Percentiles rank a stretch among this genome's conserved stretches.
These are phyloP conservation scores for Cephus pulcher DNA, from an alignment of 2,888 invertebrate species.

Conservation along the genomic window DNA sequence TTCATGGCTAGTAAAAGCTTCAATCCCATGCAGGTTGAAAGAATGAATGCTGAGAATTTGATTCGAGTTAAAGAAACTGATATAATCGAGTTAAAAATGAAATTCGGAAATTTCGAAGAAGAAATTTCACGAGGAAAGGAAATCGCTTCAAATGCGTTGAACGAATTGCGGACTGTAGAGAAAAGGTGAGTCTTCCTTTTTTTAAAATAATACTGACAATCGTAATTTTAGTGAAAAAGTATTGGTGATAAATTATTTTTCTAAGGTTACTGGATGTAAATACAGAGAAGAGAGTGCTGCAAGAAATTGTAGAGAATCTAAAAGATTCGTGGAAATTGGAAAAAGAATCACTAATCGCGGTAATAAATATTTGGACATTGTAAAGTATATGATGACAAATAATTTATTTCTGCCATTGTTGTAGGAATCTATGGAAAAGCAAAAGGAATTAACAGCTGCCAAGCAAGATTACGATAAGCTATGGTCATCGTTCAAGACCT, in stretches of 20 bases:
- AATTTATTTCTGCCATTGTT: not conserved
- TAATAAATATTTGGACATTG: not conserved
- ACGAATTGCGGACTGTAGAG: conserved; percentile 13
- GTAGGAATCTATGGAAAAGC: not conserved
- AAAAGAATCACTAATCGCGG: not conserved
- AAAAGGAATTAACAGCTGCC: not conserved
- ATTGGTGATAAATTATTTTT: not conserved
- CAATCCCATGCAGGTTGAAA: not conserved
- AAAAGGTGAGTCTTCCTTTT: not conserved
- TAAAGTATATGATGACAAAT: not conserved
- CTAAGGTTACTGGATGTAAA: not conserved
- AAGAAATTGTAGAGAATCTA: not conserved
- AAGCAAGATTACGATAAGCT: not conserved
- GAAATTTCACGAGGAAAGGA: not conserved
- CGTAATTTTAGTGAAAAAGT: not conserved
- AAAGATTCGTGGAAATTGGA: not conserved
- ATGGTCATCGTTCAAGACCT: not conserved
- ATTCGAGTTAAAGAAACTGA: conserved; percentile 10
- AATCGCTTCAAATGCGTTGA: conserved; percentile 8
- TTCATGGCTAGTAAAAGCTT: not conserved
- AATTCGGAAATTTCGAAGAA: not conserved
- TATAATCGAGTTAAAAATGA: not conserved
- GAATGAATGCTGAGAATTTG: not conserved
- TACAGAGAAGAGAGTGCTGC: not conserved
- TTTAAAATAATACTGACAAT: not conserved